Evolutionary conservation across 2,888 invertebrate species (phyloP), one percentile per base, ranked within the genome.

Genomic region (Polydrusus cervinus): DNA sequence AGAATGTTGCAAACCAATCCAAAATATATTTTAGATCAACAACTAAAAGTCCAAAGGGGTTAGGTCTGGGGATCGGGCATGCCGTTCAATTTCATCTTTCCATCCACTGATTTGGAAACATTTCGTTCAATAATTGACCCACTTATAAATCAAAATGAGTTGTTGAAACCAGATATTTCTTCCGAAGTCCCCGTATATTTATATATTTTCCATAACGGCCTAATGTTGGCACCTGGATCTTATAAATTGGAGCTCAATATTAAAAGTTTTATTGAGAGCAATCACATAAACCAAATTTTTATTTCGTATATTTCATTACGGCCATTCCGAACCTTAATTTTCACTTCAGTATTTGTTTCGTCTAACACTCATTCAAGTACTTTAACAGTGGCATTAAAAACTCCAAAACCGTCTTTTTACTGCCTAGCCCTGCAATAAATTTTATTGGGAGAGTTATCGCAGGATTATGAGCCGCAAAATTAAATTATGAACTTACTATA

Each of bases 331-430:
- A 30, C 30, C 47, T 71, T 71, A 73, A 73, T 73, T 73, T 67
- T 60, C 65, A 40, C 60, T 40, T 14, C 67, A 40, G 67, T 73
- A 67, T 73, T 73, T 73, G 67, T 73, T 73, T 73, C 49, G 61
- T 73, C 72, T 61, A 51, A 71, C 55, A 65, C 57, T 57, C 71
- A 55, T 71, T 57, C 45, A 57, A 71, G 71, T 57, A 47, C 57
- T 65, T 71, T 65, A 64, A 71, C 64, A 53, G 65, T 16, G 65
- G 49, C 71, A 71, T 71, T 71, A 65, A 71, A 71, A 71, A 71
- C 65, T 71, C 71, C 47, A 55, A 71, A 66, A 55, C 43, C 16
- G 55, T 55, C 47, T 53, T 71, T 65, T 71, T 71, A 71, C 66
- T 71, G 18, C 71, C 30, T 30, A 34, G 57, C 65, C 65, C 65